Conservation (phyloP, 2,113 vertebrate genomes). For the Grammomys dolichurus region DNA sequence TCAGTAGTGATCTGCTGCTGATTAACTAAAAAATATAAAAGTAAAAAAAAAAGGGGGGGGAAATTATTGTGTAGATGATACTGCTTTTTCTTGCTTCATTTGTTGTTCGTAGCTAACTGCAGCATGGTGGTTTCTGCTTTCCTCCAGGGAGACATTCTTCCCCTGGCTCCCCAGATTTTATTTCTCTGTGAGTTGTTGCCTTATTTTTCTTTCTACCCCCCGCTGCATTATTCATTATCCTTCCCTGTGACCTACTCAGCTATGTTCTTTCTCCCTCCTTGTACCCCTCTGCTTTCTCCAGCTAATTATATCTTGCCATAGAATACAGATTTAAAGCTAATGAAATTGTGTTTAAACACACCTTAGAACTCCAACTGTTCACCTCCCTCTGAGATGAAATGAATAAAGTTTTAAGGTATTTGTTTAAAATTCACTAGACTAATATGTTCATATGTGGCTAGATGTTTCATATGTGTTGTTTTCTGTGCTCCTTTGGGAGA, state of each 20-base stretch:
- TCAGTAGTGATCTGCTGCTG: background rate
- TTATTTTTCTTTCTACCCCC: background rate
- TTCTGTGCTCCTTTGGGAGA: background rate
- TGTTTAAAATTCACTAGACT: conserved; percentile 60
- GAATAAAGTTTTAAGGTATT: conserved; percentile 69
- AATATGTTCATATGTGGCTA: background rate
- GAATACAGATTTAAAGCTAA: conserved; percentile 61
- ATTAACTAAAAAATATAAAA: background rate
- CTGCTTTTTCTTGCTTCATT: background rate
- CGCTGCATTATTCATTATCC: background rate
- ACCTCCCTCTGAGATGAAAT: conserved; percentile 60
- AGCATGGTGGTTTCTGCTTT: background rate
- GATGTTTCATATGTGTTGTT: background rate
- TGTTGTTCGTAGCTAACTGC: background rate
- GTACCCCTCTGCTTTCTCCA: background rate
- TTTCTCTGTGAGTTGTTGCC: background rate
- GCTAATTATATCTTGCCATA: conserved; percentile 66
- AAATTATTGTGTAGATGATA: background rate
- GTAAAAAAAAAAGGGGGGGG: no score
- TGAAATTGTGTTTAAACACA: conserved; percentile 64
- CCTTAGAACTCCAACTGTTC: conserved; percentile 59
- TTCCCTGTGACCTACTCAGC: background rate
- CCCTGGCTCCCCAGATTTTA: background rate
- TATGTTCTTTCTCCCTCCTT: background rate
- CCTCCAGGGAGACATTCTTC: background rate